Conservation (phyloP, 2,888 invertebrate species). For the Steromphala cineraria region DNA sequence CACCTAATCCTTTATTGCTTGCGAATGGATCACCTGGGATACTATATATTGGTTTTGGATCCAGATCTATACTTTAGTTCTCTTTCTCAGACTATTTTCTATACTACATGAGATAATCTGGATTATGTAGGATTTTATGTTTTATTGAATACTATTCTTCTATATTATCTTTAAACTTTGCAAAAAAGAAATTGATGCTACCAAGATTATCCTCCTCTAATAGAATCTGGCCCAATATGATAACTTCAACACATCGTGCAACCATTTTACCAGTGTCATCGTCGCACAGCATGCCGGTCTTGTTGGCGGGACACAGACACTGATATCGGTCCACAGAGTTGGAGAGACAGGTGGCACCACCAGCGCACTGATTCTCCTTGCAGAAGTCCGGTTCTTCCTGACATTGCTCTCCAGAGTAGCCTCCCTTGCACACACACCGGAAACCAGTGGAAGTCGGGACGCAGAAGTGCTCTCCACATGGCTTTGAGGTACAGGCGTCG, state of each 20-base stretch:
- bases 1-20: too few relatives aligned
- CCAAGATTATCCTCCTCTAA: too few relatives aligned
- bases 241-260: too few relatives aligned
- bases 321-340: neutral
- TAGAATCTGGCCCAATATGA: neutral
- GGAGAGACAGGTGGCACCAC: neutral
- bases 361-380: neutral
- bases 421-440: slow-evolving; percentile 15
- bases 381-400: neutral
- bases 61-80: too few relatives aligned
- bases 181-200: too few relatives aligned
- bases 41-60: too few relatives aligned
- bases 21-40: too few relatives aligned
- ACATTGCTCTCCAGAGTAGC: neutral
- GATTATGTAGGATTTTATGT: too few relatives aligned
- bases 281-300: neutral
- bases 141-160: too few relatives aligned
- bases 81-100: too few relatives aligned
- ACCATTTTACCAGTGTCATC: neutral
- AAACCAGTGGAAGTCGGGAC: neutral
- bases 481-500: neutral
- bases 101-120: too few relatives aligned
- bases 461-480: neutral
- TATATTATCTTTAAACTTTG: too few relatives aligned
- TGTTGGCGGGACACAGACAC: neutral